Conservation (phyloP, 2,113 vertebrate genomes). For the Carassius gibelio region DNA sequence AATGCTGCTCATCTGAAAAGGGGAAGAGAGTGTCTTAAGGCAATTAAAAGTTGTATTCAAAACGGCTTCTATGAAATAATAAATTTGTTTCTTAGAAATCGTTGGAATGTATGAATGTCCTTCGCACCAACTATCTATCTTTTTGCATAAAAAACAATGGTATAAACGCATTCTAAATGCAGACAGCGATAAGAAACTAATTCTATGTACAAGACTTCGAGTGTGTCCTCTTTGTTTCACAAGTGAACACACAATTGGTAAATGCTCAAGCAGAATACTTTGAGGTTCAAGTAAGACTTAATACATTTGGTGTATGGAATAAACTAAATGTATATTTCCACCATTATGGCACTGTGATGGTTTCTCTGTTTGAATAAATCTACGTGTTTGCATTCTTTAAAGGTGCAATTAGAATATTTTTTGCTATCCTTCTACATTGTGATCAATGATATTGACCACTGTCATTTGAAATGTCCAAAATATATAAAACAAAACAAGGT, state of each 20-base stretch:
- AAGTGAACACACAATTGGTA: conserved; percentile 36
- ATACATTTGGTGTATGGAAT: conserved; percentile 34
- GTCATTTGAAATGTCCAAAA: conserved; percentile 31
- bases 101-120: conserved; percentile 61
- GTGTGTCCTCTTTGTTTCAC: conserved; percentile 33
- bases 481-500: conserved; percentile 28
- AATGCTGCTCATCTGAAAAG: conserved; percentile 46
- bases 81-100: conserved; percentile 53
- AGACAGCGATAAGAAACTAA: conserved; percentile 45
- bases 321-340: conserved; percentile 39
- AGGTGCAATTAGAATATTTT: conserved; percentile 38
- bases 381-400: conserved; percentile 28
- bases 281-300: conserved; percentile 42
- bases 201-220: conserved; percentile 55
- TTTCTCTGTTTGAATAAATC: conserved; percentile 16
- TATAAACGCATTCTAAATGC: conserved; percentile 46
- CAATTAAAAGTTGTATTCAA: conserved; percentile 55
- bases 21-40: conserved; percentile 58
- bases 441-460: conserved; percentile 44
- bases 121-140: conserved; percentile 48
- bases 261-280: conserved; percentile 49
- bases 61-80: conserved; percentile 51
- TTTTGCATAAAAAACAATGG: conserved; percentile 50
- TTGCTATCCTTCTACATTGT: conserved; percentile 41
- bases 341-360: conserved; percentile 50